phyloP scores from a whole-genome alignment of 2,113 vertebrate species.

The Sinocyclocheilus rhinocerous region DNA sequence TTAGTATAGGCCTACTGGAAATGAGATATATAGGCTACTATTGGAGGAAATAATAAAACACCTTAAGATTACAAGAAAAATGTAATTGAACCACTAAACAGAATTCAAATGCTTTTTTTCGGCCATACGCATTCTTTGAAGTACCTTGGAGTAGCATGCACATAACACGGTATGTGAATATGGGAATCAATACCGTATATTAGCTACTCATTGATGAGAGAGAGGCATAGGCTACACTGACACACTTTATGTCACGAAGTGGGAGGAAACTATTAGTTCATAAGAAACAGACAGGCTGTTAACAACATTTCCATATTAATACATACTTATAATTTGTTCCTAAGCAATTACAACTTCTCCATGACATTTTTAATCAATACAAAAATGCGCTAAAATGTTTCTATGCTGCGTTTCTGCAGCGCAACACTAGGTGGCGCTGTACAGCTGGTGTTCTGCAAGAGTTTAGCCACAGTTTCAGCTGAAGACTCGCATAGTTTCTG shows the following conservation, averaged over 20 bases:
- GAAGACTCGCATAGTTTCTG: constrained; percentile 44
- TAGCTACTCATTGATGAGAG: background rate
- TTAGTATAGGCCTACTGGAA: background rate
- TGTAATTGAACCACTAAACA: background rate
- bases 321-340: background rate
- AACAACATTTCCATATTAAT: background rate
- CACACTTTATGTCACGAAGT: background rate
- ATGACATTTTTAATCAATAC: background rate
- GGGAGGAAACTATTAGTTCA: background rate
- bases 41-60: background rate
- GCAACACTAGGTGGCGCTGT: constrained; percentile 39
- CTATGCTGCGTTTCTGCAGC: constrained; percentile 24
- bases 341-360: background rate
- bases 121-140: background rate
- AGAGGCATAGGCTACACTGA: background rate
- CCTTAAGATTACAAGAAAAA: background rate
- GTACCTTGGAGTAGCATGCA: background rate
- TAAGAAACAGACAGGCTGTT: background rate
- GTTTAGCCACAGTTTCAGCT: constrained; percentile 8
- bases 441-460: constrained; percentile 15
- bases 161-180: background rate
- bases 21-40: too few relatives aligned
- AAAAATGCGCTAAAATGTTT: background rate
- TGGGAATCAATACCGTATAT: background rate
- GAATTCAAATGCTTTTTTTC: background rate